Base-by-base conservation (phyloP, 2,888 invertebrate species). In the Clivina fossor region DNA sequence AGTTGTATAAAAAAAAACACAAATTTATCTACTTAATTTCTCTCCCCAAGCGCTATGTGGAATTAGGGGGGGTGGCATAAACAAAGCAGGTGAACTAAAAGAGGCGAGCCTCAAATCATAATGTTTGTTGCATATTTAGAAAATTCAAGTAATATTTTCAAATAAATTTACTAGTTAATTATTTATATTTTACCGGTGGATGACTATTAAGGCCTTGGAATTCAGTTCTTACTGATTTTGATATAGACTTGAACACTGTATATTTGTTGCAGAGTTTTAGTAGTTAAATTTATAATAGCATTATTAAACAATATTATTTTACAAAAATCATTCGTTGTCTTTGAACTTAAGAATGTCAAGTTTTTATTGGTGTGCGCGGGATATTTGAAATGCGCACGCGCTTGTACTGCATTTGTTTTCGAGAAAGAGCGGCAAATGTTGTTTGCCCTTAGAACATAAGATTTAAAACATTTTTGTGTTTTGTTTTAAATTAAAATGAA, bases 51-150 rank as follows among this genome's bases (percentile, higher is more conserved):
- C 37, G 37, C 47, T 47, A 47, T 47, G 40, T 47, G 47, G 55
- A 55, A 55, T 53, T 53, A 55, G 55, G 55, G 55, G 55, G 55
- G 55, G 55, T 47, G 55, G 55, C 55, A 47, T 55, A 55, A 55
- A 55, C 55, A 55, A 55, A 55, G 55, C 55, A 55, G 55, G 55
- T 55, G 55, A 55, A 47, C 20, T 47, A 19, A 55, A 47, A 40
- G 55, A 55, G 53, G 53, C 53, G 53, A 53, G 53, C 28, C 53
- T 30, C 13, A 20, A 8, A 16, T 44, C 43, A 37, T 20, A 44
- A 19, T 16, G 16, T 51, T 51, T 11, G 11, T 37, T 37, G 19
- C 11, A 40, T 4, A n/a, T 40, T 16, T 9, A 13, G 20, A n/a
- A n/a, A n/a, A n/a, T n/a, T n/a, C n/a, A n/a, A n/a, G n/a, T n/a